Evolutionary conservation across 1,140 invertebrate species (phyloP).

Genomic region (Panulirus ornatus): DNA sequence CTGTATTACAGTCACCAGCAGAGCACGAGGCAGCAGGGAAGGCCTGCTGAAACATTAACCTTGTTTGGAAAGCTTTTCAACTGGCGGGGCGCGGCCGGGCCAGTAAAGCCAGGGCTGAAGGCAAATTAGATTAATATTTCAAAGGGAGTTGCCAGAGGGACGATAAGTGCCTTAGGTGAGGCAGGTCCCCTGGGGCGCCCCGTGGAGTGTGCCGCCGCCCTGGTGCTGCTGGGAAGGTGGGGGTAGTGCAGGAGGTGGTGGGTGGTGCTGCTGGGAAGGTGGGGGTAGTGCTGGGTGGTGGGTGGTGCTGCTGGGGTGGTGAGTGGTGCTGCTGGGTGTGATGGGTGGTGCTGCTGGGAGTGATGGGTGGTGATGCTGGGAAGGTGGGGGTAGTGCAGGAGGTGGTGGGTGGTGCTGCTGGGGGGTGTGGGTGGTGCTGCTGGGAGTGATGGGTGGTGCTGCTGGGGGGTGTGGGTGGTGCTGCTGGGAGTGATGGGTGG

Average conservation of each 20-base stretch:
- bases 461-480: neutral
- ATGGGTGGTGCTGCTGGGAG: neutral
- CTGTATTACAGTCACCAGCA: too few species aligned
- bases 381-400: neutral
- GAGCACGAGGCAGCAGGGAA: neutral
- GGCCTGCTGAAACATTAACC: slow-evolving; percentile 59
- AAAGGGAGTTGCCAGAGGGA: slow-evolving; percentile 68
- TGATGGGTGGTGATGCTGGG: slow-evolving; percentile 9
- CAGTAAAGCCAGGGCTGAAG: slow-evolving; percentile 67
- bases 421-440: neutral
- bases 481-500: neutral
- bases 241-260: neutral
- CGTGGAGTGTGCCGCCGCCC: slow-evolving; percentile 30
- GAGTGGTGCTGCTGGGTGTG: neutral
- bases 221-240: slow-evolving; percentile 2
- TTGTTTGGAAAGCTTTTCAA: slow-evolving; percentile 69
- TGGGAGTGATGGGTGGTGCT: too few species aligned
- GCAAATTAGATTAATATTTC: slow-evolving; percentile 70
- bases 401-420: slow-evolving; percentile 4
- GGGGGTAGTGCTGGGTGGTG: neutral
- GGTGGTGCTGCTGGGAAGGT: neutral
- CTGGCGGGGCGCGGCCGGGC: slow-evolving; percentile 48
- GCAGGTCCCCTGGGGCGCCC: slow-evolving; percentile 40
- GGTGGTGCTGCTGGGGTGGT: neutral
- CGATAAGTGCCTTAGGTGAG: slow-evolving; percentile 70